Evolutionary conservation across 1,140 invertebrate genomes (phyloP), one percentile per base, ranked within the genome.

Genomic region (Acromyrmex charruanus): DNA sequence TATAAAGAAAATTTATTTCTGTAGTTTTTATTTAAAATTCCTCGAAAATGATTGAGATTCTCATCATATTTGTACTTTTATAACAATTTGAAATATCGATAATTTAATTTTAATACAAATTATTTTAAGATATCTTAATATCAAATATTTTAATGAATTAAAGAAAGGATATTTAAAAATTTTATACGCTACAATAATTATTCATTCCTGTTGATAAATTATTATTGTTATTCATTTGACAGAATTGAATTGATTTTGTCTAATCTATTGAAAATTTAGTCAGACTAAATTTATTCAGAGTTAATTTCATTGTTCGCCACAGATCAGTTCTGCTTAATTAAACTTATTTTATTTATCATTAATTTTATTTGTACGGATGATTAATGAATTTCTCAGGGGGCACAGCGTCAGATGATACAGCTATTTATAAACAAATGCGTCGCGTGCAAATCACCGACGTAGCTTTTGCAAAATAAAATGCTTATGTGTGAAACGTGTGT

Each of bases 341-440:
- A 59, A 28, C 25, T 58, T 39, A 68, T 81, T 25, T 58, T 58
- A 71, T 39, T 61, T 28, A 25, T 25, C 55, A n/a, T 25, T 68
- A 53, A 68, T 80, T 80, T 79, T 18, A 53, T 7, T 66, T 18
- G 49, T 55, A 31, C 49, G 31, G n/a, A 25, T 39, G 4, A 65
- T 81, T 81, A 39, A 55, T 69, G 63, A 81, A 44, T 68, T 65
- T 80, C 3, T 80, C 49, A 31, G n/a, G n/a, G 14, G 14, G 49
- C 65, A 28, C 31, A 58, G 2, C 28, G 63, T 14, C 49, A 18
- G n/a, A 69, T 39, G 63, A 39, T 58, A 58, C 7, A 18, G 51
- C 65, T 71, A 69, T 77, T 84, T 75, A 61, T 61, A 75, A 81
- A 74, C 66, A 81, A 71, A 66, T 0, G 4, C 25, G 49, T 68